Evolutionary conservation across 2,797 vertebrate genomes (phyloP), one percentile per base, ranked within the genome.

Genomic region (Aselliscus stoliczkanus): DNA sequence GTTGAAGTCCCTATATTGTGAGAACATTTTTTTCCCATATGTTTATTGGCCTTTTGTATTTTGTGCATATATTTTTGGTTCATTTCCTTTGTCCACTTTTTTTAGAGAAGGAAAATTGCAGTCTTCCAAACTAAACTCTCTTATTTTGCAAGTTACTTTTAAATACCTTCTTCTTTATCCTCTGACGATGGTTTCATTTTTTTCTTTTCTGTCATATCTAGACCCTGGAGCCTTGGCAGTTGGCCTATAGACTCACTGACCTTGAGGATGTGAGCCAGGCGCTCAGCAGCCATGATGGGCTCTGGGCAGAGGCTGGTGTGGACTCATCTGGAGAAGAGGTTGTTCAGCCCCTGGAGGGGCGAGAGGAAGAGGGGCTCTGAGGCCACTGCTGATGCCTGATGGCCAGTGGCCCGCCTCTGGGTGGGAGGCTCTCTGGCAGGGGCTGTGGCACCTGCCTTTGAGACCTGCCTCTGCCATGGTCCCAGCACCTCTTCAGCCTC

Each of bases 121-220:
- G 9, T 58, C 64, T 95, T 95, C 80, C 39, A 89, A 52, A 86
- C 14, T 42, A 52, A 76, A 39, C 34, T 60, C 42, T 77, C 92
- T 72, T 56, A 52, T 72, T 88, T 83, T 60, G 42, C 52, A 80
- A 70, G 70, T 88, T 15, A 69, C 21, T 60, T 80, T 72, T 37
- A 75, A 65, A 31, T 5, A 39, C 10, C 88, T 13, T 64, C 67
- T 72, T 60, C 50, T 76, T 58, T 50, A 62, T 31, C 6, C 42
- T 77, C 58, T 58, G 25, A 17, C 7, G 13, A n/a, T 15, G 25
- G 39, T 64, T 65, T 47, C 9, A 7, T 47, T 47, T 91, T 91
- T 85, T 73, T 79, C 23, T 72, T 80, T 81, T 58, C 60, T 39
- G 15, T 86, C 14, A 21, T 60, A 20, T 88, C 39, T 42, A 23